Conservation (phyloP, 2,888 invertebrate species). For the Scaptomyza caliginosa region DNA sequence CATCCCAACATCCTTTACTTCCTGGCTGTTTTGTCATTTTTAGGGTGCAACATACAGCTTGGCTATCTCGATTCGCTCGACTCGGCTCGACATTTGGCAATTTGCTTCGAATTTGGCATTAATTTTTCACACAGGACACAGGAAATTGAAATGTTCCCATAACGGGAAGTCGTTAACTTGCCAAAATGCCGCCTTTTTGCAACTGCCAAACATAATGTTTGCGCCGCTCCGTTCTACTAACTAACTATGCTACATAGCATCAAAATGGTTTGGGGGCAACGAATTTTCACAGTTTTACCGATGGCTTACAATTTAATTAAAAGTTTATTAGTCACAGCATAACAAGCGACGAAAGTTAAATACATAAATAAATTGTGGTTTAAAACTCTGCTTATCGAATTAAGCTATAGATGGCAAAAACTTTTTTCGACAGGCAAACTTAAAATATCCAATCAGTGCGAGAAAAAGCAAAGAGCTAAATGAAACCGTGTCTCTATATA, state of each 20-base stretch:
- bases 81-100: conserved; percentile 52
- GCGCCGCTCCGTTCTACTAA: not conserved
- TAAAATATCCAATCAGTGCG: conserved; percentile 28
- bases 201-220: conserved; percentile 22
- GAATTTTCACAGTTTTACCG: conserved; percentile 38
- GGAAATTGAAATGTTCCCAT: conserved; percentile 79
- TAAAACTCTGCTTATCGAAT: conserved; percentile 60
- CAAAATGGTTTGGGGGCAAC: conserved; percentile 4
- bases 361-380: conserved; percentile 51
- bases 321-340: conserved; percentile 55
- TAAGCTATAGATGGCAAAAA: conserved; percentile 35
- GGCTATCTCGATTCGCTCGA: conserved; percentile 12
- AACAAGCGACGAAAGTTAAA: conserved; percentile 41
- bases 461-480: conserved; percentile 23
- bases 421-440: conserved; percentile 26
- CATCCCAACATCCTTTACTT: conserved; percentile 64
- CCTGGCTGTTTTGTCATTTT: conserved; percentile 60
- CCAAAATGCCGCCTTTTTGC: conserved; percentile 18
- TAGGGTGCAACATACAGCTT: not conserved
- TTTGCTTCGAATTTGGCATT: conserved; percentile 75
- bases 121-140: conserved; percentile 73
- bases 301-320: conserved; percentile 67
- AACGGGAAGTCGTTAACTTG: conserved; percentile 71
- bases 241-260: not conserved
- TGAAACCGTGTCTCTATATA: conserved; percentile 10